Evolutionary conservation across 2,797 vertebrate genomes (phyloP).

Genomic region (Bucorvus abyssinicus): DNA sequence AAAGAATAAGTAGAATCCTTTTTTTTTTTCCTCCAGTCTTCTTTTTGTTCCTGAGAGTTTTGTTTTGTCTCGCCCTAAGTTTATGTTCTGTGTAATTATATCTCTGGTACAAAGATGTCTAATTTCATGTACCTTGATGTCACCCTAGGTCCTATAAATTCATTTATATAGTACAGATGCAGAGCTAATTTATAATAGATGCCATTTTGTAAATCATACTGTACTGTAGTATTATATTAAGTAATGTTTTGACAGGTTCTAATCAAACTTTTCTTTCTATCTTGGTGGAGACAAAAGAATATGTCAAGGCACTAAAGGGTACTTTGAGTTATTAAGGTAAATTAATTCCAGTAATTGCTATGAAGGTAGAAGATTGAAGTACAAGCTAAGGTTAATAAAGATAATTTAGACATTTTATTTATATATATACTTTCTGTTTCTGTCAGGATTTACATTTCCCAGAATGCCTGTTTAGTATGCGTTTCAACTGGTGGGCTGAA

Average conservation of each 20-base stretch:
- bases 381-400: slow-evolving; percentile 28
- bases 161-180: not conserved
- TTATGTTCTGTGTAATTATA: not conserved
- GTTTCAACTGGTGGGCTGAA: not conserved
- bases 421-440: not conserved
- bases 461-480: not conserved
- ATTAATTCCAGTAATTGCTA: slow-evolving; percentile 42
- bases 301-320: slow-evolving; percentile 24
- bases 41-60: not conserved
- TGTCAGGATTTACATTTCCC: not conserved
- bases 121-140: not conserved
- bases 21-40: not conserved
- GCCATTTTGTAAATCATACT: not conserved
- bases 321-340: slow-evolving; percentile 31
- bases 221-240: slow-evolving; percentile 7
- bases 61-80: not conserved
- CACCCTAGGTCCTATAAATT: not conserved
- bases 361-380: slow-evolving; percentile 13
- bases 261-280: slow-evolving; percentile 45
- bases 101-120: not conserved
- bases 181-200: not conserved
- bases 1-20: not conserved
- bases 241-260: slow-evolving; percentile 49
- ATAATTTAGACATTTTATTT: slow-evolving; percentile 25
- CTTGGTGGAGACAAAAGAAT: slow-evolving; percentile 28